These are phyloP conservation scores for Semotilus atromaculatus DNA, from an alignment of 2,797 vertebrate species.

Conservation along the genomic window DNA sequence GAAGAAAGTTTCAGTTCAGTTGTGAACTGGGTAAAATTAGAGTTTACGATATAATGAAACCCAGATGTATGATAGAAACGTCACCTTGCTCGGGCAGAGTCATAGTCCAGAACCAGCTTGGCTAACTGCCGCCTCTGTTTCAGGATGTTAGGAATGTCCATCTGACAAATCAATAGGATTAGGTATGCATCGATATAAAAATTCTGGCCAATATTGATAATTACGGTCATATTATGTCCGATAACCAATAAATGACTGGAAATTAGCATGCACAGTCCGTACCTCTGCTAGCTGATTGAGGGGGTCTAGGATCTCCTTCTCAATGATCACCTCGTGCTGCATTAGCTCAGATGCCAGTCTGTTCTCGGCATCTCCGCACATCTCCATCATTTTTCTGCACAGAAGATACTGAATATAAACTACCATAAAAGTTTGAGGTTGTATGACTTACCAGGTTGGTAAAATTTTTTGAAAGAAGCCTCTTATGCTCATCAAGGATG, in stretches of 20 bases:
- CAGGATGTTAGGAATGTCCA: slow-evolving; percentile 97
- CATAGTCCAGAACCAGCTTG: slow-evolving; percentile 95
- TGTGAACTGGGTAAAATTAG: background rate
- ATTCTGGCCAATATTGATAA: background rate
- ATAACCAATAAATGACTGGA: background rate
- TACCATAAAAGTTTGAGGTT: background rate
- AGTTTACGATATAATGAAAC: background rate
- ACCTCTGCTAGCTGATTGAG: slow-evolving; percentile 93
- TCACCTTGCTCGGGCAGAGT: slow-evolving; percentile 94
- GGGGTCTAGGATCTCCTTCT: slow-evolving; percentile 92
- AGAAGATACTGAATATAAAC: slow-evolving; percentile 4
- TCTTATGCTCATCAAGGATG: background rate
- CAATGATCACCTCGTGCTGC: slow-evolving; percentile 91
- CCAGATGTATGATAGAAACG: background rate
- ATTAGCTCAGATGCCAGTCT: slow-evolving; percentile 92
- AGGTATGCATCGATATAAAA: background rate
- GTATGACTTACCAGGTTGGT: background rate
- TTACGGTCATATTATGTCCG: background rate
- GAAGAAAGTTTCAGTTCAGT: background rate
- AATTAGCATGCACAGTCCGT: slow-evolving; percentile 7
- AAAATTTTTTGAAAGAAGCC: background rate
- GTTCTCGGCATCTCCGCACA: slow-evolving; percentile 94
- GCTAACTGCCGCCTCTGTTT: slow-evolving; percentile 97
- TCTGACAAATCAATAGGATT: slow-evolving; percentile 69
- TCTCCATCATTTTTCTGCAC: slow-evolving; percentile 93